These are phyloP conservation scores for Mylabris sibirica DNA, from an alignment of 2,888 invertebrate genomes.

Conservation along the genomic window DNA sequence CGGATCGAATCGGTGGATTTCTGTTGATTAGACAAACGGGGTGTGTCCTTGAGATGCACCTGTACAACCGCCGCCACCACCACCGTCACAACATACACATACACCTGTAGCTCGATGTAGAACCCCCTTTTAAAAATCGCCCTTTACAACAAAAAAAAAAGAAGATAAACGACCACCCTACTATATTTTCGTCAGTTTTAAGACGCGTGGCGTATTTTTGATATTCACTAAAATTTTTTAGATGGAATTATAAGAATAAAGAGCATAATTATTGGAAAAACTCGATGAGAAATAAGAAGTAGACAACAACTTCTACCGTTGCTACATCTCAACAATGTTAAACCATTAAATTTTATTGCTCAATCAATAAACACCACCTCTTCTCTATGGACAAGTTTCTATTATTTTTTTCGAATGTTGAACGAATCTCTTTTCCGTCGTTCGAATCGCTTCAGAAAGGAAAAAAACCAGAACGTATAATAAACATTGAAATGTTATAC, in stretches of 20 bases:
- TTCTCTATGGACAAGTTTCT: neutral
- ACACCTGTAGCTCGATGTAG: slow-evolving; percentile 49
- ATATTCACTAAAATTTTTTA: neutral
- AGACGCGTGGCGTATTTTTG: neutral
- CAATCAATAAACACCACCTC: slow-evolving; percentile 16
- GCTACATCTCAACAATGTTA: neutral
- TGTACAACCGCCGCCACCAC: slow-evolving; percentile 51
- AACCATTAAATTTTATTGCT: slow-evolving; percentile 13
- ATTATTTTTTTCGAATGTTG: slow-evolving; percentile 3
- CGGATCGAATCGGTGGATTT: slow-evolving; percentile 5
- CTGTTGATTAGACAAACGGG: slow-evolving; percentile 44
- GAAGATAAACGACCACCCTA: slow-evolving; percentile 9
- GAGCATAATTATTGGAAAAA: neutral
- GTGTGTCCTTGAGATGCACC: slow-evolving; percentile 56
- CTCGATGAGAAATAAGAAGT: neutral
- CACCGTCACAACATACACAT: slow-evolving; percentile 48
- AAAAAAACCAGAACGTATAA: neutral
- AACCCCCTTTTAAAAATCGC: neutral
- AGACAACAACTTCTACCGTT: neutral
- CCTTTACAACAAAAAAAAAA: neutral
- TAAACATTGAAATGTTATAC: slow-evolving; percentile 13
- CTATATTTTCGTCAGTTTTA: neutral
- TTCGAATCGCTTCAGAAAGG: neutral
- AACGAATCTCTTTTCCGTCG: neutral
- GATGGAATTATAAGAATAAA: neutral